Base-by-base conservation (phyloP, 2,888 invertebrate species). In the Gymnocheta viridis region DNA sequence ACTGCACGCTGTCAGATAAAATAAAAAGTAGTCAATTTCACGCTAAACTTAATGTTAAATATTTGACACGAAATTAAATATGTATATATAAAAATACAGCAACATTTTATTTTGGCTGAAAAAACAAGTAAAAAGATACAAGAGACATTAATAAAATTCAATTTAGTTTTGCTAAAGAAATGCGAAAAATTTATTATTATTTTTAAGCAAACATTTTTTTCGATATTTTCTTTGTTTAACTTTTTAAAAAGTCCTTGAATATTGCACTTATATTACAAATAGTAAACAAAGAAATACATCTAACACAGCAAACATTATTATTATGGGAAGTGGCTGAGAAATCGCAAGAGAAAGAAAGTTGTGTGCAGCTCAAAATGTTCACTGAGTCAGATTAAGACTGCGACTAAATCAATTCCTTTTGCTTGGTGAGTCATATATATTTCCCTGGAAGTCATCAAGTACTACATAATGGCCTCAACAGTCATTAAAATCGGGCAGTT, bases 161-260 rank as follows among this genome's bases (percentile, higher is more conserved):
- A 67, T 51, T 38, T 27, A 29, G 38, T 69, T 69, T 19, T 32
- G 62, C n/a, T 17, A 62, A 49, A 58, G 54, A 58, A 10, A 19
- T 47, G 9, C 4, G 19, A 29, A 60, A 27, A 29, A 32, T 41
- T 49, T 17, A 38, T 7, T 24, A n/a, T 19, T 41, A 7, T 54
- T 14, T 38, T 73, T 27, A 47, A 60, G 12, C 51, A 49, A 64
- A 24, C 60, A 29, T 1, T 12, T 12, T 10, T 32, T 32, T 32
- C 9, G 7, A 32, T 32, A 32, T 32, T 32, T 32, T 7, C 5
- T n/a, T n/a, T n/a, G n/a, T n/a, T n/a, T n/a, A 5, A 38, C 38
- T 76, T 70, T 77, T 84, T 56, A 24, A 54, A 72, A 62, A 47
- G 67, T 77, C 83, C 80, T 81, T 84, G 83, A 77, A 72, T 67